phyloP scores from a whole-genome alignment of 2,797 vertebrate species.

The Centroberyx gerrardi region DNA sequence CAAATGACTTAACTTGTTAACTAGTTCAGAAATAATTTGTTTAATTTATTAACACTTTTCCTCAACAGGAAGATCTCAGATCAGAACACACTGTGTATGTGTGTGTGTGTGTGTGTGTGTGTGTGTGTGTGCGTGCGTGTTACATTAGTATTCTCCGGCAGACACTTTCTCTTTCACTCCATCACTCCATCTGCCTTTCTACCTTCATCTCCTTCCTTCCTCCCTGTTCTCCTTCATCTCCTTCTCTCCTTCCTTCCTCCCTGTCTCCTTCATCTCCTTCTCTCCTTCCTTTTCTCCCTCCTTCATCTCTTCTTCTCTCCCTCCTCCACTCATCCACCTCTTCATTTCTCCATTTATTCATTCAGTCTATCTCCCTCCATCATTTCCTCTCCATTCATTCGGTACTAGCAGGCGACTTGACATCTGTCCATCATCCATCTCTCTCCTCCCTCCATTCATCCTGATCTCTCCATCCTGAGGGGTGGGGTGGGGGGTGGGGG shows the following conservation, averaged over 20 bases:
- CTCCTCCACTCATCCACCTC: not conserved
- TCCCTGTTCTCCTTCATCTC: not conserved
- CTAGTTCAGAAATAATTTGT: too few species aligned
- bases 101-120: too few species aligned
- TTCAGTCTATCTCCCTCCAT: not conserved
- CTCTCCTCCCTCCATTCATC: constrained; percentile 22
- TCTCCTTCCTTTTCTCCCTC: not conserved
- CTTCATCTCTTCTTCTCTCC: not conserved
- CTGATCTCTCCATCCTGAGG: constrained; percentile 54
- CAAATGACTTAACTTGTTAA: too few species aligned
- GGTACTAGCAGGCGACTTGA: not conserved
- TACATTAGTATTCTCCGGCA: constrained; percentile 65
- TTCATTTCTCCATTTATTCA: not conserved
- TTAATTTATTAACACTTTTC: too few species aligned
- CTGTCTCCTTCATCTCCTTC: not conserved
- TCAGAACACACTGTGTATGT: too few species aligned
- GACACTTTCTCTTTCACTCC: not conserved
- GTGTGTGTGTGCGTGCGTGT: too few species aligned
- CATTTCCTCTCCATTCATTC: too few species aligned
- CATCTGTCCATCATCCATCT: not conserved
- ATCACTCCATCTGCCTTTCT: not conserved
- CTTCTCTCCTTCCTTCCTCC: not conserved
- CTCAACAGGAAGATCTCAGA: too few species aligned
- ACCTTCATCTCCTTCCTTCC: not conserved
- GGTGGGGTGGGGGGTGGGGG: constrained; percentile 22